Conservation (phyloP, 2,113 vertebrate species). For the Pseudopodoces humilis region DNA sequence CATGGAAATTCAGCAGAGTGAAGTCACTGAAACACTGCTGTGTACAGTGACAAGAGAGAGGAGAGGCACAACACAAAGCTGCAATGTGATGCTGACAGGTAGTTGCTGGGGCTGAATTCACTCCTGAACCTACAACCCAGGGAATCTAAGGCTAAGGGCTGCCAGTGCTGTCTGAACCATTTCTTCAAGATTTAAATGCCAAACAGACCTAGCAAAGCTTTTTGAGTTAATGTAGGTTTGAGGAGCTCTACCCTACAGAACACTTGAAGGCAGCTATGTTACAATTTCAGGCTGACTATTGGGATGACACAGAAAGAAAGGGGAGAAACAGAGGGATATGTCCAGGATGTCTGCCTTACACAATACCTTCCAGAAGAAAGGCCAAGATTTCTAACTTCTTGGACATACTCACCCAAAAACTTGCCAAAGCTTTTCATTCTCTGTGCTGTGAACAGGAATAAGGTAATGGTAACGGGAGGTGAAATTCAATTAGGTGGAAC, state of each 20-base stretch:
- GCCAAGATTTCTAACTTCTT: conserved; percentile 59
- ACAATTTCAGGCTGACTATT: not conserved
- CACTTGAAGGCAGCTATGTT: not conserved
- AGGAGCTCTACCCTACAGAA: not conserved
- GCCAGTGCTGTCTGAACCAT: not conserved
- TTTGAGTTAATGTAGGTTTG: not conserved
- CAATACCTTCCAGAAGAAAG: conserved; percentile 61
- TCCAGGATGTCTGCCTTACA: conserved; percentile 47
- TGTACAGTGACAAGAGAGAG: not conserved
- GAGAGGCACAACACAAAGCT: not conserved
- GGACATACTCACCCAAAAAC: conserved; percentile 5
- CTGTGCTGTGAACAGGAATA: conserved; percentile 47
- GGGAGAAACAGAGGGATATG: not conserved
- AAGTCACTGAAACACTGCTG: not conserved
- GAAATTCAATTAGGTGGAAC: conserved; percentile 64
- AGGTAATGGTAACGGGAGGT: conserved; percentile 52
- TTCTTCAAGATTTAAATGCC: not conserved
- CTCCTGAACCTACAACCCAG: not conserved
- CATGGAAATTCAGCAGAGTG: not conserved
- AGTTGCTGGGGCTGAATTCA: not conserved
- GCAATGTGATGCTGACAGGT: not conserved
- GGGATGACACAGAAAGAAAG: not conserved
- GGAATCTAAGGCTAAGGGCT: not conserved
- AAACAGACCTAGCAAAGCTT: not conserved
- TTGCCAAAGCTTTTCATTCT: conserved; percentile 59